Conservation (phyloP, 2,113 vertebrate genomes). For the Cromileptes altivelis region DNA sequence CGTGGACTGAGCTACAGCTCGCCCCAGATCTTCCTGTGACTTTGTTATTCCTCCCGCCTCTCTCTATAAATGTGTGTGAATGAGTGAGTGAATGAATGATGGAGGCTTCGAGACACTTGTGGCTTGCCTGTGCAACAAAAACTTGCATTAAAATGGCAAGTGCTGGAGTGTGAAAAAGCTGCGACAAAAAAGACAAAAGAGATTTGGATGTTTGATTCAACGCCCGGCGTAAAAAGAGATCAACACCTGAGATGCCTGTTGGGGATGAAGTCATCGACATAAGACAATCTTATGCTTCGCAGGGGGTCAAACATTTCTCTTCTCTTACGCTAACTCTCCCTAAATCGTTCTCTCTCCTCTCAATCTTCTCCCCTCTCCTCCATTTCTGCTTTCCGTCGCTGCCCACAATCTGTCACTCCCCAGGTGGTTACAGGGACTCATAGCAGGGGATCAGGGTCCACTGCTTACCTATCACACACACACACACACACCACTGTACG, state of each 20-base stretch:
- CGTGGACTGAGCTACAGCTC: slow-evolving; percentile 32
- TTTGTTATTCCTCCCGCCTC: not conserved
- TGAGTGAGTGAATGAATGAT: slow-evolving; percentile 36
- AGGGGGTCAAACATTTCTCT: slow-evolving; percentile 51
- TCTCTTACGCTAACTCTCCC: slow-evolving; percentile 42
- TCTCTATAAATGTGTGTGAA: not conserved
- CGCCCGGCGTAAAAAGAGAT: slow-evolving; percentile 24
- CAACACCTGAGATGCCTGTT: slow-evolving; percentile 52
- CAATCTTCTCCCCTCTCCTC: slow-evolving; percentile 52
- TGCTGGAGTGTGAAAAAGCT: not conserved
- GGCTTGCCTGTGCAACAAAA: slow-evolving; percentile 13
- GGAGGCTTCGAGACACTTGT: slow-evolving; percentile 21
- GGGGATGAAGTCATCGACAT: slow-evolving; percentile 60
- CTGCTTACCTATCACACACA: slow-evolving; percentile 49
- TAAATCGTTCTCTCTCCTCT: slow-evolving; percentile 57
- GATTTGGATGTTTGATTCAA: slow-evolving; percentile 47
- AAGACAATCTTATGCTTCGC: slow-evolving; percentile 58
- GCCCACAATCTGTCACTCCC: slow-evolving; percentile 70
- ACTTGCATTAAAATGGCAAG: slow-evolving; percentile 18
- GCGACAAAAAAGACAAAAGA: slow-evolving; percentile 20
- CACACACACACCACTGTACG: slow-evolving; percentile 14
- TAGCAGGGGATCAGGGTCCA: slow-evolving; percentile 55
- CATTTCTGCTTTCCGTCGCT: slow-evolving; percentile 50
- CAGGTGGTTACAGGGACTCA: slow-evolving; percentile 31
- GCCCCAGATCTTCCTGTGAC: slow-evolving; percentile 55